Conservation (phyloP, 2,888 invertebrate species). For the Heteromurus nitidus region DNA sequence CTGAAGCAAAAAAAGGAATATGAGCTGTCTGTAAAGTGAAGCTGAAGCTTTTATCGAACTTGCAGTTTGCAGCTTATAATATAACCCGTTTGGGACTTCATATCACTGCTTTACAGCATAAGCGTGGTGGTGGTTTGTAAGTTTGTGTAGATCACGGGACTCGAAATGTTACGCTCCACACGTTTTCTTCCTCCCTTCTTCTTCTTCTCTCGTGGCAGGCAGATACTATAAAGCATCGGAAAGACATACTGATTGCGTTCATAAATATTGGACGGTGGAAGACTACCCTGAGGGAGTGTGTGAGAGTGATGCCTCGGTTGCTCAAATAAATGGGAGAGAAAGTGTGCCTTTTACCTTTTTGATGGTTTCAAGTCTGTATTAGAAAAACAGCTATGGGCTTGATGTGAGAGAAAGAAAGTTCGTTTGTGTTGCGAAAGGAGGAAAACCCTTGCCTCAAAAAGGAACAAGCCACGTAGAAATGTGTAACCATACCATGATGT, state of each 20-base stretch:
- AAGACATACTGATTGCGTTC: background rate
- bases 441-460: conserved; percentile 4
- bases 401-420: conserved; percentile 13
- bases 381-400: background rate
- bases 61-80: background rate
- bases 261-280: conserved; percentile 40
- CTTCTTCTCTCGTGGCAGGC: no score
- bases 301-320: conserved; percentile 10
- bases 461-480: background rate
- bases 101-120: background rate
- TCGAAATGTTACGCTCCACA: background rate
- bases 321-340: conserved; percentile 27
- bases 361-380: background rate
- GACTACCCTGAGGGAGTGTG: conserved; percentile 24
- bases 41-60: conserved; percentile 5
- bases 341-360: conserved; percentile 1
- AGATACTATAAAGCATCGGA: no score
- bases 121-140: background rate
- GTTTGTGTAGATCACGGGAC: background rate
- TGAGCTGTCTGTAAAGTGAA: no score
- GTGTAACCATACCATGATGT: conserved; percentile 31
- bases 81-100: background rate
- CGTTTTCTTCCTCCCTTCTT: no score
- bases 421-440: conserved; percentile 8
- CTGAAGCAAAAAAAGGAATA: background rate